Conservation (phyloP, 1,140 invertebrate genomes). For the Trachelipus rathkii region DNA sequence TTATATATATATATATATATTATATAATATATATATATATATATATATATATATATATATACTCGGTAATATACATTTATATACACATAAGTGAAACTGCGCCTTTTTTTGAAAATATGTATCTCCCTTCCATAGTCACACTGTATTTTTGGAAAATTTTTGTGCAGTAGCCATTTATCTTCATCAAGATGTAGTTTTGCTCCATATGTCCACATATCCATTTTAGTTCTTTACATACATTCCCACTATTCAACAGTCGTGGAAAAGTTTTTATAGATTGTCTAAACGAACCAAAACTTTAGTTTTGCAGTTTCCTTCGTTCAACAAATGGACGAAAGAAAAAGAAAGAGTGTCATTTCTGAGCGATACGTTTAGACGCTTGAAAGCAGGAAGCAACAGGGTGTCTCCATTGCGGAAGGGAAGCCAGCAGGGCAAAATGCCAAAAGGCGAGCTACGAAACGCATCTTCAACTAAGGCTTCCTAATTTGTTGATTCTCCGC, state of each 20-base stretch:
- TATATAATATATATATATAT: conserved; percentile 10
- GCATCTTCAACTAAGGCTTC: background rate
- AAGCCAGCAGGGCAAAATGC: conserved; percentile 1
- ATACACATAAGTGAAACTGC: too few species aligned
- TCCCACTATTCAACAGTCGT: conserved; percentile 9
- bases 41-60: conserved; percentile 15
- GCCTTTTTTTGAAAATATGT: too few species aligned
- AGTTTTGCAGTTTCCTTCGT: background rate
- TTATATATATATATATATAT: too few species aligned
- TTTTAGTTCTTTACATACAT: conserved; percentile 12
- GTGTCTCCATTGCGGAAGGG: background rate
- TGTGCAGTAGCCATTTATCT: background rate
- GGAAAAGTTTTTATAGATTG: conserved; percentile 13
- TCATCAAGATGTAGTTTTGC: conserved; percentile 10
- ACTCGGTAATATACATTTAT: background rate
- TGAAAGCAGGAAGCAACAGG: conserved; percentile 6
- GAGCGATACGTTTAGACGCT: background rate
- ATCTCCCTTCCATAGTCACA: too few species aligned
- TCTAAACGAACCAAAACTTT: conserved; percentile 10
- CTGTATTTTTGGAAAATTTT: background rate
- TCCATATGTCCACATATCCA: conserved; percentile 8
- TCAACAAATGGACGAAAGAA: conserved; percentile 1
- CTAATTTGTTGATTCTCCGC: background rate
- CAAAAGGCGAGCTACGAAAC: background rate
- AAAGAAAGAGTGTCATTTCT: conserved; percentile 10